Conservation (phyloP, 2,797 vertebrate genomes). For the Corythornis leucogaster region DNA sequence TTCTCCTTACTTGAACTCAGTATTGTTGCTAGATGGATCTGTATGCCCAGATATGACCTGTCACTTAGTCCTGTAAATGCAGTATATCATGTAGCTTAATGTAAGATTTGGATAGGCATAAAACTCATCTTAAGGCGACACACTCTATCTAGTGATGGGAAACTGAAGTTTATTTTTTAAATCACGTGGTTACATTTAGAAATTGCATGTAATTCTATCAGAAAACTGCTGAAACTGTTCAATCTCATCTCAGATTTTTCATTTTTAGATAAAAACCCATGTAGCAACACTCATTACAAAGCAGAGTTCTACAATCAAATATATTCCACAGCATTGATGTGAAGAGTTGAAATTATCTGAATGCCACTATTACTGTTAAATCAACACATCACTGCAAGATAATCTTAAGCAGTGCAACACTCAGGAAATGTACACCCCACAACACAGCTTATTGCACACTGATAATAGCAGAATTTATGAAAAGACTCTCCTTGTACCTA, state of each 20-base stretch:
- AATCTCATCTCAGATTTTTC: background rate
- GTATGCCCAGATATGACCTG: background rate
- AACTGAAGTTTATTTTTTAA: background rate
- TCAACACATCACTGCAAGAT: background rate
- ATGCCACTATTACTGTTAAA: background rate
- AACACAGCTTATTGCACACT: background rate
- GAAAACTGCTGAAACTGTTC: background rate
- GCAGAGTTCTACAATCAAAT: background rate
- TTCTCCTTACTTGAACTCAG: background rate
- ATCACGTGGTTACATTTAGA: background rate
- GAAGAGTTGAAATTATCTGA: constrained; percentile 4
- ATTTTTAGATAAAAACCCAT: background rate
- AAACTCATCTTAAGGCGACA: background rate
- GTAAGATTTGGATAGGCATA: background rate
- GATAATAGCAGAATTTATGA: background rate
- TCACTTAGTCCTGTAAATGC: background rate
- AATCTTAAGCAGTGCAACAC: background rate
- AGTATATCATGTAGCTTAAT: background rate
- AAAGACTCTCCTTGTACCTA: background rate
- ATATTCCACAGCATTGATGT: background rate
- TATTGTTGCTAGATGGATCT: background rate
- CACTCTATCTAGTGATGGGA: background rate
- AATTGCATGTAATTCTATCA: background rate
- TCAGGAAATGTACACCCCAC: background rate
- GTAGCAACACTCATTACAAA: background rate